Base-by-base conservation (phyloP, 2,113 vertebrate species). In the Capreolus pygargus region DNA sequence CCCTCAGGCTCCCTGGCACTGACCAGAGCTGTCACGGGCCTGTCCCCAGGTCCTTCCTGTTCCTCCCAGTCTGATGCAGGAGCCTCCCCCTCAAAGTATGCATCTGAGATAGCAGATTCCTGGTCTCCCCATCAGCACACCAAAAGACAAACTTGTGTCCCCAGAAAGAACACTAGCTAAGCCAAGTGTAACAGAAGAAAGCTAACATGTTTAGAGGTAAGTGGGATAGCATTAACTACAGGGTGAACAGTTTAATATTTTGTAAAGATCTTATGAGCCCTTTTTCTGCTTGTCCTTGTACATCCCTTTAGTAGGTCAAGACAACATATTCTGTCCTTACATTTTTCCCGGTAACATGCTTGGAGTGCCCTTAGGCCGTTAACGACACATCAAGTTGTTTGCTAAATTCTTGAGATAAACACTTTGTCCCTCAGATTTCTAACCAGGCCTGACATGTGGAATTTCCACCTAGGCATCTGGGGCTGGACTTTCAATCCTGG, bases 1-100 rank as follows among this genome's bases (percentile, higher is more conserved):
- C 36, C 36, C 36, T 21, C 15, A 1, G 9, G 23, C 4, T 57
- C 21, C 55, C 16, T 25, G 5, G 13, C 28, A 12, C 47, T 14
- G 36, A 50, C 50, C 39, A 36, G 3, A 4, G 2, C 19, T 33
- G 6, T 9, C 6, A 1, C 0, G 1, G 2, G 33, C 61, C 45
- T 61, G 19, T 76, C n/a, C 33, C 23, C 28, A 30, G 13, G 30
- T 16, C 39, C 39, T 47, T 47, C 39, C 16, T 47, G 16, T 52
- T 50, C 43, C 43, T 86, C 15, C 47, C 23, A 36, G 12, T 39
- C 61, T 60, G 33, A 74, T 10, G 19, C 16, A 23, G 45, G 27
- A 55, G 67, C 12, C 21, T 7, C 7, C 54, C 55, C 50, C 1
- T 28, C 81, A 19, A n/a, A 55, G 21, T 28, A 4, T 23, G 13